Evolutionary conservation across 2,797 vertebrate genomes (phyloP).

Genomic region (Echeneis naucrates): DNA sequence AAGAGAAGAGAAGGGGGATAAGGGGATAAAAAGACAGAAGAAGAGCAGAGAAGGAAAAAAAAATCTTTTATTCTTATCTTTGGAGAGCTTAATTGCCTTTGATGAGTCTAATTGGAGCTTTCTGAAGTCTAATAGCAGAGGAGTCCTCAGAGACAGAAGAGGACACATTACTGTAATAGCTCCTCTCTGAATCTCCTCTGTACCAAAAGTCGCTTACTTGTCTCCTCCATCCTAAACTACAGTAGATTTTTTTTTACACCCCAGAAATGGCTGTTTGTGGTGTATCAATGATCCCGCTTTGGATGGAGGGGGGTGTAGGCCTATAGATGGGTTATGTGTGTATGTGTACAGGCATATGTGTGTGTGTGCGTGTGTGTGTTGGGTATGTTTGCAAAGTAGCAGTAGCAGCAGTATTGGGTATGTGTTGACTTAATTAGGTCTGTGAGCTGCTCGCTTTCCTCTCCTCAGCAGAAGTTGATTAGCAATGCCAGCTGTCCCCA

Average conservation of each 20-base stretch:
- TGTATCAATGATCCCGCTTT: constrained; percentile 55
- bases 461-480: constrained; percentile 89
- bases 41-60: constrained; percentile 72
- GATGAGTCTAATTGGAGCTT: constrained; percentile 84
- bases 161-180: constrained; percentile 80
- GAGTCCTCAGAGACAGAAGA: constrained; percentile 79
- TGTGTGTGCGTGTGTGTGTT: constrained; percentile 44
- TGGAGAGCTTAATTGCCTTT: constrained; percentile 84
- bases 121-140: constrained; percentile 85
- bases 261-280: constrained; percentile 21
- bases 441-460: constrained; percentile 84
- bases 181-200: constrained; percentile 69
- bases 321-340: constrained; percentile 51
- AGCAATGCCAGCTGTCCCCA: constrained; percentile 88
- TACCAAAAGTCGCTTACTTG: constrained; percentile 67
- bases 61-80: constrained; percentile 85
- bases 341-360: too few species aligned
- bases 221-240: constrained; percentile 54
- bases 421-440: constrained; percentile 89
- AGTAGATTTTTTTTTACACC: constrained; percentile 30
- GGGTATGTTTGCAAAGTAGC: constrained; percentile 76
- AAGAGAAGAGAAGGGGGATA: constrained; percentile 75
- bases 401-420: constrained; percentile 81
- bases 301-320: constrained; percentile 26
- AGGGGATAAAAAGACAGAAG: constrained; percentile 76